A percentile compares a stretch with the other conserved stretches of the same genome.
These are phyloP conservation scores for Spodoptera littoralis DNA, from an alignment of 2,888 invertebrate species.

Conservation along the genomic window DNA sequence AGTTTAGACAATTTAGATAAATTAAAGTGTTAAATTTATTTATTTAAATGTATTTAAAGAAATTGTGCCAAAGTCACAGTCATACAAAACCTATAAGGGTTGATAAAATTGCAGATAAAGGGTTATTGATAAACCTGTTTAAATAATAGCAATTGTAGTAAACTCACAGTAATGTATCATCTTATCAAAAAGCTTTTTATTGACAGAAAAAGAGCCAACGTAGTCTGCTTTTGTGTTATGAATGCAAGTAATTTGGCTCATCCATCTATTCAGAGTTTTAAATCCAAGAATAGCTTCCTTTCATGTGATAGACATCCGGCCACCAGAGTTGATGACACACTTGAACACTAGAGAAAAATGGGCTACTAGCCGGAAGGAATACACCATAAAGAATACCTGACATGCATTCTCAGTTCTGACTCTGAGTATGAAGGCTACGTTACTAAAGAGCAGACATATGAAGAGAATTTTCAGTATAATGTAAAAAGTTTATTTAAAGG, in stretches of 20 bases:
- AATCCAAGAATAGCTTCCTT: conserved; percentile 59
- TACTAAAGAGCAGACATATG: background rate
- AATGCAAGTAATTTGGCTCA: conserved; percentile 51
- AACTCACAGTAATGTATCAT: too few relatives aligned
- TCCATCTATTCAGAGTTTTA: conserved; percentile 50
- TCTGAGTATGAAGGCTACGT: background rate
- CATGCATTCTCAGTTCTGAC: background rate
- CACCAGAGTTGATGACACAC: conserved; percentile 54
- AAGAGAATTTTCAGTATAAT: too few relatives aligned
- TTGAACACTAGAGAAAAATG: conserved; percentile 39
- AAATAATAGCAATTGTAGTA: too few relatives aligned
- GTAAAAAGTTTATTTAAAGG: too few relatives aligned
- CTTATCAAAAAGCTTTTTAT: too few relatives aligned
- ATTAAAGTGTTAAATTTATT: too few relatives aligned
- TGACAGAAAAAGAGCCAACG: conserved; percentile 18
- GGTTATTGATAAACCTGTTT: too few relatives aligned
- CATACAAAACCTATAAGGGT: conserved; percentile 13
- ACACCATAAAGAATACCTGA: conserved; percentile 14
- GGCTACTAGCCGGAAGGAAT: conserved; percentile 16
- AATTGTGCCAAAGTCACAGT: conserved; percentile 9
- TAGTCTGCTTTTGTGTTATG: conserved; percentile 46
- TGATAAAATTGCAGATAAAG: too few relatives aligned
- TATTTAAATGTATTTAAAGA: too few relatives aligned
- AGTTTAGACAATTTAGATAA: too few relatives aligned
- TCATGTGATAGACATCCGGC: conserved; percentile 59